A percentile compares a stretch with the other conserved stretches of the same genome.
Conservation (phyloP, 2,888 invertebrate species). For the Hypselothyrea guttata region DNA sequence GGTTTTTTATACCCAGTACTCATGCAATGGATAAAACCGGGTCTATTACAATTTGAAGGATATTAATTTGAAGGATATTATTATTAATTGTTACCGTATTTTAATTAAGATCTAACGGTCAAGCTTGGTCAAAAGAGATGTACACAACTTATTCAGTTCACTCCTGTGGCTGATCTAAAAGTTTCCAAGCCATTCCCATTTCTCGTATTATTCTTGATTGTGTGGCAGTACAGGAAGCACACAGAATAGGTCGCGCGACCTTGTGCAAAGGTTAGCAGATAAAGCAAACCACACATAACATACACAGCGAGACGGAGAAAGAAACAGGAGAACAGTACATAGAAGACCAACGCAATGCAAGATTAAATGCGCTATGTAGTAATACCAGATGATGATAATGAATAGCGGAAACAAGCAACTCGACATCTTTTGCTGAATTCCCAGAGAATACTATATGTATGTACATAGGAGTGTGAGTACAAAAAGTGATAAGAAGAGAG, state of each 20-base stretch:
- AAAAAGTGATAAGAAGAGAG: neutral
- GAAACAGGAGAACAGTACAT: too few species aligned
- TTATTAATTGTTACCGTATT: too few species aligned
- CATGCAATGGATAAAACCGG: too few species aligned
- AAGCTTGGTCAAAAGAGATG: conserved; percentile 35
- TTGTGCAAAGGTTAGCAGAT: conserved; percentile 51
- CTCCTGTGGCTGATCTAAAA: neutral
- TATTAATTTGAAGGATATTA: too few species aligned
- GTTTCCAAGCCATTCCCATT: neutral
- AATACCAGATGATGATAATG: conserved; percentile 50
- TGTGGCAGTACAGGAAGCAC: conserved; percentile 1
- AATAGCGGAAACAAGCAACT: conserved; percentile 44
- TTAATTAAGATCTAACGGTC: too few species aligned
- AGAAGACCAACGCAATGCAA: conserved; percentile 2
- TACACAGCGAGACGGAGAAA: too few species aligned
- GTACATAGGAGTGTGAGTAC: too few species aligned
- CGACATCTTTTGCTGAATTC: conserved; percentile 34
- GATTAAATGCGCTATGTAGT: conserved; percentile 47
- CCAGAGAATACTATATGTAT: too few species aligned
- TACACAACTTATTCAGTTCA: conserved; percentile 8
- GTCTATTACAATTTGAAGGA: too few species aligned
- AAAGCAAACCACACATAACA: conserved; percentile 26
- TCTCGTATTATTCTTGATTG: conserved; percentile 4
- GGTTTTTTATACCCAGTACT: too few species aligned
- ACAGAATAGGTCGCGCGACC: conserved; percentile 35